phyloP scores from a whole-genome alignment of 2,113 vertebrate species.

The Silurus asotus region DNA sequence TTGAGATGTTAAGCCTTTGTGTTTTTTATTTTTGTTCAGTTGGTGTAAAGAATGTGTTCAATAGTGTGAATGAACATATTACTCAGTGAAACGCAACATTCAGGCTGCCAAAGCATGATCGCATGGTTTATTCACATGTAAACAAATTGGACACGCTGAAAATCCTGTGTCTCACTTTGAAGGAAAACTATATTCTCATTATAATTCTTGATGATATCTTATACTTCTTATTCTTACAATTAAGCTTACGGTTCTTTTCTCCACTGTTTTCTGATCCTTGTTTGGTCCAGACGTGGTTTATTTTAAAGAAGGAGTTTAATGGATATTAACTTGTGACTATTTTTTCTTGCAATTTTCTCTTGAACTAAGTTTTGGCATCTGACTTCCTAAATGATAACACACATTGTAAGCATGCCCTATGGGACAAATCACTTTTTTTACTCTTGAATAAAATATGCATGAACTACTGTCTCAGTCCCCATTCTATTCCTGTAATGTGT shows the following conservation, averaged over 20 bases:
- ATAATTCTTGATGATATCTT: slow-evolving; percentile 73
- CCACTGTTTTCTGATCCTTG: slow-evolving; percentile 77
- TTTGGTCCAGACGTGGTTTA: slow-evolving; percentile 77
- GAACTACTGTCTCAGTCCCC: slow-evolving; percentile 65
- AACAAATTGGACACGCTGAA: slow-evolving; percentile 73
- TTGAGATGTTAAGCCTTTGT: slow-evolving; percentile 68
- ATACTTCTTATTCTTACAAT: slow-evolving; percentile 74
- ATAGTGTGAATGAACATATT: slow-evolving; percentile 83
- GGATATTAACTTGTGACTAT: slow-evolving; percentile 77
- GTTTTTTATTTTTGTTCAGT: slow-evolving; percentile 65
- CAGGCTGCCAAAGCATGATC: slow-evolving; percentile 83
- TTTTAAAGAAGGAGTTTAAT: slow-evolving; percentile 76
- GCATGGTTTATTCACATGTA: slow-evolving; percentile 83
- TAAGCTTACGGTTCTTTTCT: slow-evolving; percentile 74
- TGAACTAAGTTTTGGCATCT: slow-evolving; percentile 79
- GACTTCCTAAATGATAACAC: slow-evolving; percentile 79
- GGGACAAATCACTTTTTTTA: slow-evolving; percentile 85
- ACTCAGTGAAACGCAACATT: slow-evolving; percentile 82
- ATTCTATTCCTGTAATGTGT: slow-evolving; percentile 8
- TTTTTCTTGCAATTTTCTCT: slow-evolving; percentile 77
- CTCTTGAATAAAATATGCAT: slow-evolving; percentile 90
- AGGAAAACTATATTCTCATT: slow-evolving; percentile 78
- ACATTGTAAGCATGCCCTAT: slow-evolving; percentile 86
- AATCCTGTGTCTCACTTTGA: slow-evolving; percentile 77
- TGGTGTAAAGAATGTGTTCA: slow-evolving; percentile 80